Evolutionary conservation across 2,113 vertebrate species (phyloP).

Genomic region (Cairina moschata): DNA sequence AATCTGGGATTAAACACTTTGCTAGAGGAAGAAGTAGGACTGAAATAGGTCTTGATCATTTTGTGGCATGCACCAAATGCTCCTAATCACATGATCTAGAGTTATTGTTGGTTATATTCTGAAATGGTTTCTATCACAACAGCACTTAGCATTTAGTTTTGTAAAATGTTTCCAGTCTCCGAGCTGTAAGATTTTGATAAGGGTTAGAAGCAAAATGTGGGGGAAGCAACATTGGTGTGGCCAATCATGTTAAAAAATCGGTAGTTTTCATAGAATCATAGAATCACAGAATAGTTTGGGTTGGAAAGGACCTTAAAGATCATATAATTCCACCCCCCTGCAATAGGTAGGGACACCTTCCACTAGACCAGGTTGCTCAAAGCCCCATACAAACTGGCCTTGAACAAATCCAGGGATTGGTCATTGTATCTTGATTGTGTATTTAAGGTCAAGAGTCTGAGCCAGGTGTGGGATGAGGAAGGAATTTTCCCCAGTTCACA

Average conservation of each 20-base stretch:
- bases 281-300: too few relatives aligned
- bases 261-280: neutral
- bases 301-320: too few relatives aligned
- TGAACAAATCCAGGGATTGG: too few relatives aligned
- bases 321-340: too few relatives aligned
- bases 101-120: neutral
- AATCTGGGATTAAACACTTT: neutral
- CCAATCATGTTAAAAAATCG: neutral
- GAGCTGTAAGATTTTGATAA: neutral
- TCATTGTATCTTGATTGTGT: neutral
- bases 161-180: neutral
- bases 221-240: neutral
- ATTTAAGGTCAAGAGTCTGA: neutral
- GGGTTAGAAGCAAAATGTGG: neutral
- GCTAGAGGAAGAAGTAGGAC: neutral
- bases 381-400: too few relatives aligned
- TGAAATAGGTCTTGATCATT: neutral
- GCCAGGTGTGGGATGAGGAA: neutral
- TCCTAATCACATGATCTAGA: neutral
- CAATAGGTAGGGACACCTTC: too few relatives aligned
- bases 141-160: neutral
- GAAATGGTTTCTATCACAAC: neutral
- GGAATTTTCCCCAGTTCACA: neutral
- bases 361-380: too few relatives aligned
- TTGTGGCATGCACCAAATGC: fast-evolving